These are phyloP conservation scores for Hypomecis punctinalis DNA, from an alignment of 2,888 invertebrate genomes.

Conservation along the genomic window DNA sequence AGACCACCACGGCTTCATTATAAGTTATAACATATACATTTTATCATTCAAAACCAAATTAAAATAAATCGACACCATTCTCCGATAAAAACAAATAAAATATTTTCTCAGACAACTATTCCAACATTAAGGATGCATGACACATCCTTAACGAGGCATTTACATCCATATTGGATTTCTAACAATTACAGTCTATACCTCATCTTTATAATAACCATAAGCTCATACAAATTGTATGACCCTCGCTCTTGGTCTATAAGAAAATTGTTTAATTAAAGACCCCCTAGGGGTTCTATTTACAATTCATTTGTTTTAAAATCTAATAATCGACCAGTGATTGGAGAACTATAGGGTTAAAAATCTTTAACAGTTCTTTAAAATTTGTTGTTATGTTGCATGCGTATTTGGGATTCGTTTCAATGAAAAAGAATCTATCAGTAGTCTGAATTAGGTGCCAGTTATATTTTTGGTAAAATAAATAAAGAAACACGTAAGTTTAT, in stretches of 20 bases:
- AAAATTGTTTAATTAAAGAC: slow-evolving; percentile 72
- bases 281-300: slow-evolving; percentile 61
- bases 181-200: slow-evolving; percentile 57
- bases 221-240: slow-evolving; percentile 67
- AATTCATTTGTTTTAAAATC: slow-evolving; percentile 56
- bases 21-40: too few relatives aligned
- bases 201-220: slow-evolving; percentile 56
- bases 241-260: slow-evolving; percentile 47
- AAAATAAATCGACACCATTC: slow-evolving; percentile 1
- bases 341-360: slow-evolving; percentile 4
- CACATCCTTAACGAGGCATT: slow-evolving; percentile 26
- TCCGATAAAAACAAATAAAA: slow-evolving; percentile 12
- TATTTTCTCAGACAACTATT: slow-evolving; percentile 8
- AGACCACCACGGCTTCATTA: too few relatives aligned
- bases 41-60: neutral
- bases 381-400: too few relatives aligned
- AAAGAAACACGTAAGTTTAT: too few relatives aligned
- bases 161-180: slow-evolving; percentile 62
- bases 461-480: too few relatives aligned
- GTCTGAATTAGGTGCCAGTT: too few relatives aligned
- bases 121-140: slow-evolving; percentile 17
- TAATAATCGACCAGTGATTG: slow-evolving; percentile 16
- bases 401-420: too few relatives aligned
- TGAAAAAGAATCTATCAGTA: too few relatives aligned
- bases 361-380: neutral